These are phyloP conservation scores for Thyatira batis DNA, from an alignment of 2,888 invertebrate genomes.

Conservation along the genomic window DNA sequence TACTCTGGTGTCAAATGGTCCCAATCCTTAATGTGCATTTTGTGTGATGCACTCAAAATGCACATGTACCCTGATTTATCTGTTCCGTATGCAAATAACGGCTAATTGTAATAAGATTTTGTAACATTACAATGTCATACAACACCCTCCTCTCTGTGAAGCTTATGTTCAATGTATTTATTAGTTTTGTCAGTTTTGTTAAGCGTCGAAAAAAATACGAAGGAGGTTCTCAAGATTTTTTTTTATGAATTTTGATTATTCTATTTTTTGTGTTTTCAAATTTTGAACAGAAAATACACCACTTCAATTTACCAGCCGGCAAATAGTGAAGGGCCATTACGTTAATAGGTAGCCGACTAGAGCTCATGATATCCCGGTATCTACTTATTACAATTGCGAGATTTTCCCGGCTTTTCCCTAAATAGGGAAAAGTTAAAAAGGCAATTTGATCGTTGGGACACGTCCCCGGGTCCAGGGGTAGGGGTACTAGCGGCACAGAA, in stretches of 20 bases:
- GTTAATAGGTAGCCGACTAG: constrained; percentile 57
- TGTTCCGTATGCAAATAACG: constrained; percentile 69
- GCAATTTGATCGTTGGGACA: constrained; percentile 74
- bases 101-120: constrained; percentile 78
- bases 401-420: constrained; percentile 71
- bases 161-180: constrained; percentile 19
- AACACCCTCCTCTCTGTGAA: neutral
- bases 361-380: constrained; percentile 64
- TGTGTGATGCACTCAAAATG: constrained; percentile 54
- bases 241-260: no score
- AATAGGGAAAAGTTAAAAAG: constrained; percentile 82
- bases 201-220: constrained; percentile 11
- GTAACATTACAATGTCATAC: constrained; percentile 18
- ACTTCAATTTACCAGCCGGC: constrained; percentile 36
- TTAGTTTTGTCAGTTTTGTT: constrained; percentile 37
- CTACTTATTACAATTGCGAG: constrained; percentile 74
- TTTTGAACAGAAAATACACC: constrained; percentile 22
- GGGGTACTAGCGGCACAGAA: constrained; percentile 18
- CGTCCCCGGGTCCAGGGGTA: constrained; percentile 53
- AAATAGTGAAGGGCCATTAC: constrained; percentile 41
- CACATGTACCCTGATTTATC: constrained; percentile 70
- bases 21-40: constrained; percentile 29
- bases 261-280: no score
- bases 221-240: no score
- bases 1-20: constrained; percentile 9